Percentiles rank a stretch among this genome's conserved stretches.
phyloP scores from a whole-genome alignment of 2,888 invertebrate species.

The Scaeva pyrastri region DNA sequence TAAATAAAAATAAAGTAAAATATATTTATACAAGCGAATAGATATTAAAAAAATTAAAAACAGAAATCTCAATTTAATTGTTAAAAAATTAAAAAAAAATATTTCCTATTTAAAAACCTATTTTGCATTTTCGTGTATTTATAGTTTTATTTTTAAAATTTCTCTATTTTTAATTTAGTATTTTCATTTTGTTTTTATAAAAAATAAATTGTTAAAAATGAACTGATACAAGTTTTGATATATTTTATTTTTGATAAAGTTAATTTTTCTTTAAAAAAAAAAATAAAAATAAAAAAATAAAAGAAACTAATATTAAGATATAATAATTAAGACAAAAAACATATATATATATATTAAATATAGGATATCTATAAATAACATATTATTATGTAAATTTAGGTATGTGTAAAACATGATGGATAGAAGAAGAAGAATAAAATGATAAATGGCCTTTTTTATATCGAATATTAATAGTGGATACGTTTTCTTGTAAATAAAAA shows the following conservation, averaged over 20 bases:
- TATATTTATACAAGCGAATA: constrained; percentile 51
- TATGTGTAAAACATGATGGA: constrained; percentile 57
- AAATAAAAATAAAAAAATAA: not conserved
- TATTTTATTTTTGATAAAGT: constrained; percentile 36
- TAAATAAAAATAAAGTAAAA: constrained; percentile 10
- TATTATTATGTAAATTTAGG: not conserved
- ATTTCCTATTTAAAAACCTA: constrained; percentile 4
- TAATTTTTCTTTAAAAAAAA: not conserved
- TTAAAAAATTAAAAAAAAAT: constrained; percentile 11
- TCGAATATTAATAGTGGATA: constrained; percentile 70
- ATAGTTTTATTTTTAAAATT: not conserved
- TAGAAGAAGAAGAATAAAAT: constrained; percentile 35
- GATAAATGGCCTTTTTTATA: constrained; percentile 76
- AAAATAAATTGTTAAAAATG: constrained; percentile 33
- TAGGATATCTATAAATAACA: not conserved
- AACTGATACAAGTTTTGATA: constrained; percentile 34
- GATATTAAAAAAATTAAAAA: constrained; percentile 37
- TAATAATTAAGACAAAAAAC: constrained; percentile 4
- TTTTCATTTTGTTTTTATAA: not conserved
- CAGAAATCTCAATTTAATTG: constrained; percentile 41
- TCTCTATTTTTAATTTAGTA: constrained; percentile 1
- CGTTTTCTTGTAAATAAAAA: constrained; percentile 72
- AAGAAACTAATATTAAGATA: not conserved
- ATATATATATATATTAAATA: constrained; percentile 9
- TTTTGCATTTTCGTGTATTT: not conserved